A percentile compares a stretch with the other conserved stretches of the same genome.
Conservation (phyloP, 1,140 invertebrate species). For the Ceratosolen fusciceps region DNA sequence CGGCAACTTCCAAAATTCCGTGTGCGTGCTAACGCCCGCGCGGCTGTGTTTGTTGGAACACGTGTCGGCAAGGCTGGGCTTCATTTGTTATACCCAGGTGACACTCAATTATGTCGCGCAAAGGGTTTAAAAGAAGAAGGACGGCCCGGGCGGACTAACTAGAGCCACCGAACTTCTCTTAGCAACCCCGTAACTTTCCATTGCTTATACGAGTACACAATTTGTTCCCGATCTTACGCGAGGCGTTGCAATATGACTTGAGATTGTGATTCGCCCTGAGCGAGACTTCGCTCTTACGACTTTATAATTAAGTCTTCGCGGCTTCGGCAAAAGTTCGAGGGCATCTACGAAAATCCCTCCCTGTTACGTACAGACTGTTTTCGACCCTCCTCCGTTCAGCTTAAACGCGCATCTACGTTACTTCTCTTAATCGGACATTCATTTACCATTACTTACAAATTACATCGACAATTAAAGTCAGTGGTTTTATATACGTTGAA, state of each 20-base stretch:
- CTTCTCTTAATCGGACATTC: no score
- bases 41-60: not conserved
- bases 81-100: constrained; percentile 53
- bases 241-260: constrained; percentile 4
- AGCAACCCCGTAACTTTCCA: constrained; percentile 16
- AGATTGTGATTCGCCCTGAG: not conserved
- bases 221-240: not conserved
- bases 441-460: no score
- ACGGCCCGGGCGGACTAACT: constrained; percentile 4
- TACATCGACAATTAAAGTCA: no score
- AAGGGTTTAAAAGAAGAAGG: constrained; percentile 28
- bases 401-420: no score
- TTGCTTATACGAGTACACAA: not conserved
- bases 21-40: not conserved
- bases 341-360: not conserved
- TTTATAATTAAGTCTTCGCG: constrained; percentile 47
- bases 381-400: no score
- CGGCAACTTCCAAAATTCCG: not conserved
- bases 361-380: not conserved
- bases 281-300: constrained; percentile 40
- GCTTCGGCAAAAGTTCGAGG: not conserved
- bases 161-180: not conserved
- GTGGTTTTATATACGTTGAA: no score
- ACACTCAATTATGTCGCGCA: constrained; percentile 51
- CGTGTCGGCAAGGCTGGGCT: constrained; percentile 13